Conservation (phyloP, 2,113 vertebrate genomes). For the Siniperca knerii region DNA sequence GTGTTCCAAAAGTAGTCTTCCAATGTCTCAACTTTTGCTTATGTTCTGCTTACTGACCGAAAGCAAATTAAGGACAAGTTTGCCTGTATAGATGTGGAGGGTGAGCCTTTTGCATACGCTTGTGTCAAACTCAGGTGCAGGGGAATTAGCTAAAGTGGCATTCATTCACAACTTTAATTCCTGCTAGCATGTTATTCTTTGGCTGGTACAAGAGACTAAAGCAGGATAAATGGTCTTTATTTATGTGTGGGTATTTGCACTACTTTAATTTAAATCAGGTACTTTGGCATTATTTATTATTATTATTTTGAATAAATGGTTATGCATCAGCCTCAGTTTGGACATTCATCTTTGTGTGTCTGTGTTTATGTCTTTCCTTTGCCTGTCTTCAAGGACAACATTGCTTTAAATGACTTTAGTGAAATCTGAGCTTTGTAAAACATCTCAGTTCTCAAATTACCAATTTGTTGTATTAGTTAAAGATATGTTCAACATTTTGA, state of each 20-base stretch:
- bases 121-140: slow-evolving; percentile 46
- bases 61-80: slow-evolving; percentile 9
- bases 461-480: neutral
- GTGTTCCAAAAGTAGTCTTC: neutral
- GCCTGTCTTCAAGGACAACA: neutral
- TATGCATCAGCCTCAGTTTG: slow-evolving; percentile 77
- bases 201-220: slow-evolving; percentile 64
- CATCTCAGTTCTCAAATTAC: neutral
- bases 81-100: slow-evolving; percentile 3
- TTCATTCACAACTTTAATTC: slow-evolving; percentile 20
- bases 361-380: slow-evolving; percentile 60
- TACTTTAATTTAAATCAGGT: slow-evolving; percentile 64
- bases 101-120: slow-evolving; percentile 38
- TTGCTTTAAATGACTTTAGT: slow-evolving; percentile 3
- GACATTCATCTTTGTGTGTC: slow-evolving; percentile 79
- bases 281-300: slow-evolving; percentile 69
- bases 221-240: slow-evolving; percentile 51
- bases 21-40: neutral
- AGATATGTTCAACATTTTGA: slow-evolving; percentile 8
- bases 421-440: neutral
- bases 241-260: slow-evolving; percentile 65
- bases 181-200: slow-evolving; percentile 49
- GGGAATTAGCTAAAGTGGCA: slow-evolving; percentile 4
- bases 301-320: slow-evolving; percentile 76
- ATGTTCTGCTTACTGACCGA: neutral